These are phyloP conservation scores for Protophormia terraenovae DNA, from an alignment of 2,888 invertebrate genomes.

Conservation along the genomic window DNA sequence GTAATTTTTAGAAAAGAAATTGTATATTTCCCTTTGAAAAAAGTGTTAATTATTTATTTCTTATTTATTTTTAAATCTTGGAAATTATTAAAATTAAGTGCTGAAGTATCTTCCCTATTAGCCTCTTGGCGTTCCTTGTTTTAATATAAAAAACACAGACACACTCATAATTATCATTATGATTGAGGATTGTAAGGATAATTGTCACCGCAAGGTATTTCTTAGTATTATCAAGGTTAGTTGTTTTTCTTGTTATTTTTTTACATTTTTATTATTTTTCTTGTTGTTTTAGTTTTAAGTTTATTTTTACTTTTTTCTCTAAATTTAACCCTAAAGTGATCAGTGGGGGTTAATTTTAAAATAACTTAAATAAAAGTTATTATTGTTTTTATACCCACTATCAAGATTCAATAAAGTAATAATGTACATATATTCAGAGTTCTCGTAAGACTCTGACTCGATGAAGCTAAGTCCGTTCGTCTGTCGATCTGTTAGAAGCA, in stretches of 20 bases:
- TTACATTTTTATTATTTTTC: not conserved
- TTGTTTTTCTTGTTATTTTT: slow-evolving; percentile 43
- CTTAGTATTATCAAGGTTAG: slow-evolving; percentile 76
- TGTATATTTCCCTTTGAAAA: too few relatives aligned
- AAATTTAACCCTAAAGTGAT: not conserved
- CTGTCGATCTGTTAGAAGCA: too few relatives aligned
- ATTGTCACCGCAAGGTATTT: slow-evolving; percentile 75
- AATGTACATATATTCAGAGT: too few relatives aligned
- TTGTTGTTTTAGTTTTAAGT: not conserved
- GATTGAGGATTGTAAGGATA: slow-evolving; percentile 70
- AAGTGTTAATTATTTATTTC: too few relatives aligned
- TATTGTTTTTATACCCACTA: too few relatives aligned
- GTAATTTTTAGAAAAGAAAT: too few relatives aligned
- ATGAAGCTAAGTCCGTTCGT: too few relatives aligned
- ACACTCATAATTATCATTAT: slow-evolving; percentile 41
- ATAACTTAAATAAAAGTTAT: too few relatives aligned
- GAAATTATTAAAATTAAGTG: not conserved
- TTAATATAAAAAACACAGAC: too few relatives aligned
- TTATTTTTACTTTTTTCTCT: not conserved
- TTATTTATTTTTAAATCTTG: not conserved
- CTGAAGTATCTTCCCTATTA: not conserved
- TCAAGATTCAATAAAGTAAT: too few relatives aligned
- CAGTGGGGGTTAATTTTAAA: too few relatives aligned
- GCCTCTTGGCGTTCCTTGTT: not conserved
- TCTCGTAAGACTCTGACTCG: too few relatives aligned